Evolutionary conservation across 2,797 vertebrate genomes (phyloP), one percentile per base, ranked within the genome.

Genomic region (Helostoma temminkii): DNA sequence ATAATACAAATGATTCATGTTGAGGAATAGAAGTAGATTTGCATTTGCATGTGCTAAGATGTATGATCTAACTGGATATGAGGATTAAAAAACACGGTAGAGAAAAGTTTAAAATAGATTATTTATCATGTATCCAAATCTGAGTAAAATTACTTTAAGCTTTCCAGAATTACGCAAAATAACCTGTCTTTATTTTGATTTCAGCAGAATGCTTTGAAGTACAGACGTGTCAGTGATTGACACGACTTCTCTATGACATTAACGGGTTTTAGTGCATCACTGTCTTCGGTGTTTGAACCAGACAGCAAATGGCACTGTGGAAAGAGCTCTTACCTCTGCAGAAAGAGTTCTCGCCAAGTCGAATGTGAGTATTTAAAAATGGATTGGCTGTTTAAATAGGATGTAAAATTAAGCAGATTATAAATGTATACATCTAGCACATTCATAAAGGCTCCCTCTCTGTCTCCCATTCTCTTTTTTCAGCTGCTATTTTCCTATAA

Each of bases 361-460:
- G 71, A 66, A 80, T 57, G 7, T 21, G 61, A 53, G 49, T 66
- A 43, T 82, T 86, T 49, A 84, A 85, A 83, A 80, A 84, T 69
- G 57, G 21, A 78, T 81, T 63, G 55, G 45, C 71, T 22, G 52
- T 87, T 89, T 84, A 80, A 90, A 82, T 71, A 57, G 18, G 55
- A 74, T 84, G 77, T 84, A 76, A 78, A 88, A 86, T 81, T 64
- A 82, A 81, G 62, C 61, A 81, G 82, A 81, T 89, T 71, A 72
- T 63, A 74, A 39, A 75, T 71, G 64, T 66, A 80, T 79, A 75
- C 64, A 62, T 84, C 19, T 6, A 52, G 55, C 54, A 34, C 70
- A 22, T 68, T 79, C 66, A 84, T 49, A 81, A 74, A 82, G 32
- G 21, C 54, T n/a, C 32, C 32, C 60, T 78, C 41, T 75, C 28